These are phyloP conservation scores for Drosophila ironensis DNA, from an alignment of 1,140 invertebrate genomes.

Conservation along the genomic window DNA sequence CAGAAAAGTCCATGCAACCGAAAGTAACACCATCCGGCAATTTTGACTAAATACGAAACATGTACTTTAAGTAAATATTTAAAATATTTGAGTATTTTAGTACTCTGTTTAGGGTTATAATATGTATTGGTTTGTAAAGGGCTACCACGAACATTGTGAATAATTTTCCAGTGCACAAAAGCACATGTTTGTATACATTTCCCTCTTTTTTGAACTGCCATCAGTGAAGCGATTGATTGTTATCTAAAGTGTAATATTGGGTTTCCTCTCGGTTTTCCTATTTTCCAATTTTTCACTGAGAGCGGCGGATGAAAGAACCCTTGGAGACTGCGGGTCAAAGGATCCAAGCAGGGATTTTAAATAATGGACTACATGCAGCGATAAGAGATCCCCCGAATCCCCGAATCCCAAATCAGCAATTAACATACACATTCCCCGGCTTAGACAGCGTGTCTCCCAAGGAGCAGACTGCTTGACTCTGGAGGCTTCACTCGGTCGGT, in stretches of 20 bases:
- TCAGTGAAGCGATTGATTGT: constrained; percentile 66
- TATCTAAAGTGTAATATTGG: constrained; percentile 73
- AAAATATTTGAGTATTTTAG: neutral
- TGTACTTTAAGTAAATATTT: neutral
- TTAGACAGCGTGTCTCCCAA: constrained; percentile 67
- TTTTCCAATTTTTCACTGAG: constrained; percentile 12
- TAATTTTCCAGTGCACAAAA: neutral
- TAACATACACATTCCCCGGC: constrained; percentile 62
- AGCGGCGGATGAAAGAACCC: constrained; percentile 59
- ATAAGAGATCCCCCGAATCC: constrained; percentile 43
- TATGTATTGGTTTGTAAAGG: no score
- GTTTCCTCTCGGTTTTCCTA: constrained; percentile 48
- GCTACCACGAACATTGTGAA: neutral
- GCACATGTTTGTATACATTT: constrained; percentile 14
- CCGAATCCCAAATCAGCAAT: constrained; percentile 35
- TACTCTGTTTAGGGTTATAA: no score
- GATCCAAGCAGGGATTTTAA: constrained; percentile 56
- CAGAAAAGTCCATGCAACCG: no score
- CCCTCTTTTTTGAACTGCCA: constrained; percentile 13
- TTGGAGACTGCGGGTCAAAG: constrained; percentile 67
- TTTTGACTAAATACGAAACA: no score
- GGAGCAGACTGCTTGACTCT: constrained; percentile 69
- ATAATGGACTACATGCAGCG: constrained; percentile 63
- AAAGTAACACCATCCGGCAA: no score
- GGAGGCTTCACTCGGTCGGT: constrained; percentile 30